A percentile compares a stretch with the other conserved stretches of the same genome.
Conservation (phyloP, 1,140 invertebrate species). For the Globodera rostochiensis region DNA sequence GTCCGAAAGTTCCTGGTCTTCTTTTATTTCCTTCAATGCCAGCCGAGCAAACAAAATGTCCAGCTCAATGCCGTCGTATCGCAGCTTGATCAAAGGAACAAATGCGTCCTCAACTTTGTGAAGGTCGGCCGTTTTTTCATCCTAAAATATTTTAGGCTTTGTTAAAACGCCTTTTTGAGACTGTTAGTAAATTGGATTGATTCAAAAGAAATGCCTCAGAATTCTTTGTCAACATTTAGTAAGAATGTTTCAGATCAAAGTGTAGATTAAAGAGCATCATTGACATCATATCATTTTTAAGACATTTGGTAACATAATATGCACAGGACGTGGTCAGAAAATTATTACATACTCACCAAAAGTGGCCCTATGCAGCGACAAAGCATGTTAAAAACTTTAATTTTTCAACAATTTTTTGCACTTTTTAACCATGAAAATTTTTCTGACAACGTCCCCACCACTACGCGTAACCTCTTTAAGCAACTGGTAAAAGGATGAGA, state of each 20-base stretch:
- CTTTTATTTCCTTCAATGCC: constrained; percentile 86
- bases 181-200: neutral
- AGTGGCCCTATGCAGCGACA: too few species aligned
- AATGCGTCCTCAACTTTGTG: constrained; percentile 95
- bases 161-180: constrained; percentile 6
- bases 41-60: constrained; percentile 95
- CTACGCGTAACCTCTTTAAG: constrained; percentile 74
- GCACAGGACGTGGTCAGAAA: too few species aligned
- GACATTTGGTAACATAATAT: too few species aligned
- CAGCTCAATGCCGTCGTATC: constrained; percentile 89
- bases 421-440: too few species aligned
- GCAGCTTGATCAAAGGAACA: constrained; percentile 99
- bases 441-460: too few species aligned
- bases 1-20: constrained; percentile 81
- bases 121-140: constrained; percentile 64
- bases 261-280: constrained; percentile 38
- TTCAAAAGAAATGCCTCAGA: constrained; percentile 13
- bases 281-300: constrained; percentile 30
- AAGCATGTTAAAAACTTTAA: too few species aligned
- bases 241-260: constrained; percentile 40
- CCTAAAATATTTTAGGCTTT: constrained; percentile 39
- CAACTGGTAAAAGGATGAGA: constrained; percentile 87
- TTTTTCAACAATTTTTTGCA: too few species aligned
- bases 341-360: too few species aligned
- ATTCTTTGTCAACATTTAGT: neutral